Conservation (phyloP, 1,140 invertebrate genomes). For the Ceratosolen fusciceps region DNA sequence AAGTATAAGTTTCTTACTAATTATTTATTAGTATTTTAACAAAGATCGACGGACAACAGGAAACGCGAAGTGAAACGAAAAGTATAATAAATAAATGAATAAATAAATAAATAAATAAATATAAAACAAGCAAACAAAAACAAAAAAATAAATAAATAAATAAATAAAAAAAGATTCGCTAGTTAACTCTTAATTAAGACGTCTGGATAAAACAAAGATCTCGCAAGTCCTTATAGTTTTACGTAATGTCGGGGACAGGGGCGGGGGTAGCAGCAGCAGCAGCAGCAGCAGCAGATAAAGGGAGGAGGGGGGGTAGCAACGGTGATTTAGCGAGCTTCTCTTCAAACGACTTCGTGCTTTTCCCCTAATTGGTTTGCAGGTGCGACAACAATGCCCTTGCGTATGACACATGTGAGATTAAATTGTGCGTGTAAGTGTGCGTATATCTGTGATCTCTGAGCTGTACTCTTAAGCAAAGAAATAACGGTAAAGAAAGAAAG, state of each 20-base stretch:
- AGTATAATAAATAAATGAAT: too few relatives aligned
- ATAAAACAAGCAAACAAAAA: too few relatives aligned
- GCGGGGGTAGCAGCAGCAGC: too few relatives aligned
- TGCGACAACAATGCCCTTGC: conserved; percentile 29
- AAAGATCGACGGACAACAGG: too few relatives aligned
- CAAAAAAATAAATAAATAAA: neutral
- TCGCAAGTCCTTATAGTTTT: conserved; percentile 29
- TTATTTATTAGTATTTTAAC: neutral
- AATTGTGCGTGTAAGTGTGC: too few relatives aligned
- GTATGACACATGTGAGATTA: conserved; percentile 47
- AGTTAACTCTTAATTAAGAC: conserved; percentile 21
- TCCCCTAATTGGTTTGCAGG: conserved; percentile 37
- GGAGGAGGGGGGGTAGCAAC: too few relatives aligned
- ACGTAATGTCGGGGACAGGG: neutral
- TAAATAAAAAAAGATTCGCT: neutral
- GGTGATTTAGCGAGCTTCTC: conserved; percentile 28
- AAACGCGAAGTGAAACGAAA: too few relatives aligned
- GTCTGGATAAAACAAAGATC: conserved; percentile 36
- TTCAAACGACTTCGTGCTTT: conserved; percentile 10
- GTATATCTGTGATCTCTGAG: conserved; percentile 48
- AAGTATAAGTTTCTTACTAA: conserved; percentile 6
- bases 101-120: too few relatives aligned
- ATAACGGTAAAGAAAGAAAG: too few relatives aligned
- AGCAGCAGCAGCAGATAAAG: too few relatives aligned
- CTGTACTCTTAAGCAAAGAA: conserved; percentile 45